A percentile compares a stretch with the other conserved stretches of the same genome.
These are phyloP conservation scores for Archilochus colubris DNA, from an alignment of 2,113 vertebrate species.

Conservation along the genomic window DNA sequence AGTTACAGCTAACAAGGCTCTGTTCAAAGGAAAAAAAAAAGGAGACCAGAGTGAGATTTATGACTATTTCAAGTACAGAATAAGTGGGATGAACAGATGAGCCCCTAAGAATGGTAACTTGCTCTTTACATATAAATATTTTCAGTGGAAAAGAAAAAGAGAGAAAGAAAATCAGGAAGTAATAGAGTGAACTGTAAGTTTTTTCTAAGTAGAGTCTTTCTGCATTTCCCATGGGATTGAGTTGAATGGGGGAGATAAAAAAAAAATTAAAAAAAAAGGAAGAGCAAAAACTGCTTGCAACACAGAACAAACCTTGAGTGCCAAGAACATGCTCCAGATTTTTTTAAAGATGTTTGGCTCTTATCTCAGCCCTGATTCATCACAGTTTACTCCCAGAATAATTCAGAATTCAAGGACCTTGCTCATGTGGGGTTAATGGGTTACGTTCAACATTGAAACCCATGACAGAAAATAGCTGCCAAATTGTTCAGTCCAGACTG, in stretches of 20 bases:
- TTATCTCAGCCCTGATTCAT: constrained; percentile 23
- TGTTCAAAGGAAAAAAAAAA: background rate
- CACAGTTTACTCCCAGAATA: constrained; percentile 28
- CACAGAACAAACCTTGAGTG: background rate
- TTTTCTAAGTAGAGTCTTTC: background rate
- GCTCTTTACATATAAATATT: background rate
- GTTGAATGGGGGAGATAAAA: background rate
- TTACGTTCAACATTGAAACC: background rate
- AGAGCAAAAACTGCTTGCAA: background rate
- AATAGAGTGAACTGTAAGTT: background rate
- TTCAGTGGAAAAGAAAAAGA: background rate
- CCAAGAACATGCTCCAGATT: constrained; percentile 1
- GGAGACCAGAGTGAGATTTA: background rate
- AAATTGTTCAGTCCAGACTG: constrained; percentile 38
- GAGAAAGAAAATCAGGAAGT: background rate
- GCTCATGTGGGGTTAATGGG: background rate
- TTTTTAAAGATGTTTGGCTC: constrained; percentile 18
- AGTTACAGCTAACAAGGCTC: constrained; percentile 1
- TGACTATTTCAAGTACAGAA: background rate
- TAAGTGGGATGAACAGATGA: background rate
- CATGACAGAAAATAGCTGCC: constrained; percentile 21
- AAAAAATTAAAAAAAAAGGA: background rate
- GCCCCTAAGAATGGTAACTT: background rate
- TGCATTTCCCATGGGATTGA: background rate
- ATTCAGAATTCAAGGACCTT: constrained; percentile 33